Conservation (phyloP, 2,113 vertebrate species). For the Carlito syrichta region DNA sequence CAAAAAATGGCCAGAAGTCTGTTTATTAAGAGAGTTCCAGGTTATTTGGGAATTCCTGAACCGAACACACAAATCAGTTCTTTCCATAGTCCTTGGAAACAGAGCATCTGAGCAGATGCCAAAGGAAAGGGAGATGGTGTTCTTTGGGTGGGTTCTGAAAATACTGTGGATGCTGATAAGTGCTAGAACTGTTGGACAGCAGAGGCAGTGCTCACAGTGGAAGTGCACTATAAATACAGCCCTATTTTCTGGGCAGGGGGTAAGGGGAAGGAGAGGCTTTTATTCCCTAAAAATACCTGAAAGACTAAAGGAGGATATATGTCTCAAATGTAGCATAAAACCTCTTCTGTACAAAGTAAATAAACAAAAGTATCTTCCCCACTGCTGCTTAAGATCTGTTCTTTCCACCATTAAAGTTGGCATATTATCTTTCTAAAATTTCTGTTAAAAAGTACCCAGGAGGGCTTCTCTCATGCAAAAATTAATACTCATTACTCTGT, state of each 20-base stretch:
- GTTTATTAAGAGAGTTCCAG: not conserved
- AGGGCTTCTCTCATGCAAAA: not conserved
- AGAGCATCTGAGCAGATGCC: not conserved
- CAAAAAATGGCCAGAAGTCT: not conserved
- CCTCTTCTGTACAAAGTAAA: not conserved
- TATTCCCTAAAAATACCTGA: slow-evolving; percentile 14
- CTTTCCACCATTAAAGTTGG: not conserved
- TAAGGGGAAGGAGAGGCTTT: not conserved
- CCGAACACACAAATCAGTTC: not conserved
- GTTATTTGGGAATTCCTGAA: slow-evolving; percentile 37
- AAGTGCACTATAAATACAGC: not conserved
- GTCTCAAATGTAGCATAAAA: not conserved
- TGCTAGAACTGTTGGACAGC: not conserved
- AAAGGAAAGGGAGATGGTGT: slow-evolving; percentile 2
- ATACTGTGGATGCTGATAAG: not conserved
- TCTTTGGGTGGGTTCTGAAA: slow-evolving; percentile 11
- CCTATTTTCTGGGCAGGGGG: not conserved
- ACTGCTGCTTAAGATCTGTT: not conserved
- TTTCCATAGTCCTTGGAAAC: slow-evolving; percentile 41
- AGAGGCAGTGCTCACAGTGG: not conserved
- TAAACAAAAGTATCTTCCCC: not conserved
- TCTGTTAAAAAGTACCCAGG: not conserved
- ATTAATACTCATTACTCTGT: not conserved
- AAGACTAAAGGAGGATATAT: not conserved
- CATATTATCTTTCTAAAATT: not conserved